phyloP scores from a whole-genome alignment of 2,113 vertebrate species.

The Larimichthys crocea region DNA sequence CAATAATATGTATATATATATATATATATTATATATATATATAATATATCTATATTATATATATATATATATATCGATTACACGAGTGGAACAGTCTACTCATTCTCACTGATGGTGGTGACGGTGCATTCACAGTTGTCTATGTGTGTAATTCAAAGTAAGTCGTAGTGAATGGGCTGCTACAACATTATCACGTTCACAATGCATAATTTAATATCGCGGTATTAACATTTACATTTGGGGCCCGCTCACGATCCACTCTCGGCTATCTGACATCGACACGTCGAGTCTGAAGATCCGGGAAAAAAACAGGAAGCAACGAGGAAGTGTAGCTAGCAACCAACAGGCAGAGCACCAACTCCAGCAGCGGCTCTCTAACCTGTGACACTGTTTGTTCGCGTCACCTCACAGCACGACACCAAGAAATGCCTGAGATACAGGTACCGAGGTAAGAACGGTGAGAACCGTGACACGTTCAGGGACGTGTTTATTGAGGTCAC shows the following conservation, averaged over 20 bases:
- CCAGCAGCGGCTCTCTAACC: background rate
- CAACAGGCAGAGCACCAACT: conserved; percentile 9
- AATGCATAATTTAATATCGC: no score
- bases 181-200: background rate
- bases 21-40: no score
- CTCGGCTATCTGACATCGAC: conserved; percentile 54
- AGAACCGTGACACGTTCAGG: no score
- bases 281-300: conserved; percentile 51
- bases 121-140: no score
- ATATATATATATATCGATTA: no score
- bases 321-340: conserved; percentile 51
- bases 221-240: no score
- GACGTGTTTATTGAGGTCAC: background rate
- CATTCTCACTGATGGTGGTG: no score
- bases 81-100: no score
- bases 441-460: conserved; percentile 43
- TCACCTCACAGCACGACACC: background rate
- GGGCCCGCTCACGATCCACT: no score
- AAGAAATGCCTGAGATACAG: conserved; percentile 59
- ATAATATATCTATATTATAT: no score
- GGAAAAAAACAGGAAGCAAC: background rate
- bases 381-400: background rate
- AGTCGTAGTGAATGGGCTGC: background rate
- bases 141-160: background rate
- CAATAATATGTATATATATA: no score